Percentiles rank a stretch among this genome's conserved stretches.
Conservation (phyloP, 2,888 invertebrate species). For the Heteromyza rotundicornis region DNA sequence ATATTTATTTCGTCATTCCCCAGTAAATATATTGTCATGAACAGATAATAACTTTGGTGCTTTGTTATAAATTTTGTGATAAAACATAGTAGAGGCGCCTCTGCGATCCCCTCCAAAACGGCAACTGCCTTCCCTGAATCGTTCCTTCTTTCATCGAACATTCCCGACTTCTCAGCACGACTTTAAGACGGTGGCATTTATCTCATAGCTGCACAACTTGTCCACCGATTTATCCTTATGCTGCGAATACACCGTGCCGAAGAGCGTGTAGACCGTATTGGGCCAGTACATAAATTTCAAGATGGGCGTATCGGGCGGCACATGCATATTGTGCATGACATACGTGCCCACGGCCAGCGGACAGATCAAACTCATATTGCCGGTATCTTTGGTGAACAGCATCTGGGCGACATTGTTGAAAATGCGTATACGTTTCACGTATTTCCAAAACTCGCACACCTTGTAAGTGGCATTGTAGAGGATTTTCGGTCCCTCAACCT, state of each 20-base stretch:
- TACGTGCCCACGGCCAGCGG: constrained; percentile 46
- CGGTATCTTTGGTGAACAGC: constrained; percentile 38
- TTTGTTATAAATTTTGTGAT: no score
- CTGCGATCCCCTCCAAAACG: no score
- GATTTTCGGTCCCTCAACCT: constrained; percentile 29
- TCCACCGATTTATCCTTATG: constrained; percentile 35
- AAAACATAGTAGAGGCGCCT: no score
- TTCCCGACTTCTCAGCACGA: no score
- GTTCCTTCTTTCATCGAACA: no score
- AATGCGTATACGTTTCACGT: constrained; percentile 41
- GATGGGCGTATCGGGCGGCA: constrained; percentile 46
- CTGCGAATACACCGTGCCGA: constrained; percentile 40
- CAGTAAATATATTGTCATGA: no score
- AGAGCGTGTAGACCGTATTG: constrained; percentile 43
- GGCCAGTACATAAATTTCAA: constrained; percentile 51
- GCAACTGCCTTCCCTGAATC: no score
- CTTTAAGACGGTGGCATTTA: constrained; percentile 49
- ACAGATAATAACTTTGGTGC: no score
- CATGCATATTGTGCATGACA: constrained; percentile 41
- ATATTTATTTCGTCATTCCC: no score
- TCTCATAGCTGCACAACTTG: constrained; percentile 41
- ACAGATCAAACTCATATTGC: constrained; percentile 49
- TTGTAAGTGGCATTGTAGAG: constrained; percentile 44
- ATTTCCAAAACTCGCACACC: constrained; percentile 48
- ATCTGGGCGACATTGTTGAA: constrained; percentile 42